These are phyloP conservation scores for Protobothrops flavoviridis DNA, from an alignment of 2,113 vertebrate species.

Conservation along the genomic window DNA sequence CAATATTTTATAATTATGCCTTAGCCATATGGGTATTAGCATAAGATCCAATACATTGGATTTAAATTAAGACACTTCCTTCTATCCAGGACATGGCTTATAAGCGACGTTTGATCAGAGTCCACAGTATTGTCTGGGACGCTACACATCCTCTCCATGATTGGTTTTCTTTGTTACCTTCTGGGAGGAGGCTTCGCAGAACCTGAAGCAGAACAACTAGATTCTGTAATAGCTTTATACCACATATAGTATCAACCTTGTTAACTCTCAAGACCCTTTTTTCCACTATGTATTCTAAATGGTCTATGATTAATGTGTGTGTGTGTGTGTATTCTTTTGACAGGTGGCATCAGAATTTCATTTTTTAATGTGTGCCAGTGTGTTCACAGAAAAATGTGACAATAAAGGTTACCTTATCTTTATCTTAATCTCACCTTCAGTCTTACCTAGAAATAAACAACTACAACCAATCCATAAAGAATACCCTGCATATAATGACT, in stretches of 20 bases:
- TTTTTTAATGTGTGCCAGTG: no score
- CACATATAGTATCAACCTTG: no score
- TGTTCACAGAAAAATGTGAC: no score
- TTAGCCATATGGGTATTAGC: not conserved
- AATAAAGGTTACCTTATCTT: no score
- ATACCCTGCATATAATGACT: not conserved
- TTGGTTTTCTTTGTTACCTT: not conserved
- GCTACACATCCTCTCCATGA: not conserved
- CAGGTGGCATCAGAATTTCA: no score
- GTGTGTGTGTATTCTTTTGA: no score
- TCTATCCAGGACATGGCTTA: not conserved
- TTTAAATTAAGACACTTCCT: not conserved
- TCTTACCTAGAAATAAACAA: not conserved
- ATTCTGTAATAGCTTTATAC: not conserved
- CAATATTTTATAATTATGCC: not conserved
- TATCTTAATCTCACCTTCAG: not conserved
- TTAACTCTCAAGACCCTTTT: no score
- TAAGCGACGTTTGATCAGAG: not conserved
- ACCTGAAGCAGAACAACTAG: not conserved
- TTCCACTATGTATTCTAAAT: no score
- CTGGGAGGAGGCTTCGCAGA: not conserved
- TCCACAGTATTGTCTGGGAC: not conserved
- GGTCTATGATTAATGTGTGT: no score
- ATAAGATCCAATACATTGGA: not conserved
- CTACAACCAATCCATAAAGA: not conserved